Conservation (phyloP, 2,888 invertebrate species). For the Amaurobius ferox region DNA sequence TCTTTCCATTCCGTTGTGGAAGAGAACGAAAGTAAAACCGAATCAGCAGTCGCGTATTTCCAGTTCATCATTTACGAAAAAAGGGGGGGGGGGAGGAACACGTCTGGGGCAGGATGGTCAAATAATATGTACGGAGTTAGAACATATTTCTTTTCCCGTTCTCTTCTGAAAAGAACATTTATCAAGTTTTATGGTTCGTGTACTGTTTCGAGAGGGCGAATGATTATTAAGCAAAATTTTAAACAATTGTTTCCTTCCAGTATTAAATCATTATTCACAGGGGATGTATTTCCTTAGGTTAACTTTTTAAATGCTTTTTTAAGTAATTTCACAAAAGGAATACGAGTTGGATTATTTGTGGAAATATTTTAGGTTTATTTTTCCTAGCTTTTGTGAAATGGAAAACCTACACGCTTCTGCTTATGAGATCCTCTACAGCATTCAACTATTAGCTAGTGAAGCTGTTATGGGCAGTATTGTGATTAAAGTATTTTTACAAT, state of each 20-base stretch:
- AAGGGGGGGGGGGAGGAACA: neutral
- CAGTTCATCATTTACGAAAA: neutral
- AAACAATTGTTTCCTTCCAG: neutral
- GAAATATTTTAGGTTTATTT: too few relatives aligned
- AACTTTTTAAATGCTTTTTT: too few relatives aligned
- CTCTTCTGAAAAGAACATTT: neutral
- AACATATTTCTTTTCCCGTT: constrained; percentile 4
- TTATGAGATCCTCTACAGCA: too few relatives aligned
- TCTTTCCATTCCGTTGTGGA: neutral
- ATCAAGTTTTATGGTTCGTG: neutral
- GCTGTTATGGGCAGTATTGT: too few relatives aligned
- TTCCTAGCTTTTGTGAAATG: too few relatives aligned
- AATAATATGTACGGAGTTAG: neutral
- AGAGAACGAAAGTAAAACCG: neutral
- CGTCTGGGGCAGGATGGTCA: neutral
- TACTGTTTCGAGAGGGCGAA: neutral
- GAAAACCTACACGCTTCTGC: too few relatives aligned
- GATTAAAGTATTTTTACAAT: too few relatives aligned
- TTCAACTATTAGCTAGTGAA: too few relatives aligned
- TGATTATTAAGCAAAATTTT: constrained; percentile 2
- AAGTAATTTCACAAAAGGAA: too few relatives aligned
- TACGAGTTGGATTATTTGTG: too few relatives aligned
- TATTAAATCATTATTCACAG: neutral
- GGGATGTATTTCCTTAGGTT: neutral
- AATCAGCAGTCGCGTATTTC: neutral